phyloP scores from a whole-genome alignment of 2,113 vertebrate species.

The Ciconia boyciana region DNA sequence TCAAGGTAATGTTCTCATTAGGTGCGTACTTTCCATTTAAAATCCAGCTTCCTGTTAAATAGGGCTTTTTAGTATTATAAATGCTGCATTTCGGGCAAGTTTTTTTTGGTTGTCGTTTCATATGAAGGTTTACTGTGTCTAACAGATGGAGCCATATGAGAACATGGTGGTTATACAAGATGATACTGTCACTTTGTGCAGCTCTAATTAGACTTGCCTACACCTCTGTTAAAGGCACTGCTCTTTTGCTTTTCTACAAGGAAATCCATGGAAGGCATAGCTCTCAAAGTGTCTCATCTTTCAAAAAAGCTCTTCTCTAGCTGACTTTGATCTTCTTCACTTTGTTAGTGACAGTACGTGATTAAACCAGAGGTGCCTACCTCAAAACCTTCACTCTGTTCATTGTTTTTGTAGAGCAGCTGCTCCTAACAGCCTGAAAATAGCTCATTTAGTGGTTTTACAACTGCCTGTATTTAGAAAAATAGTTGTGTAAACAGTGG shows the following conservation, averaged over 20 bases:
- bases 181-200: background rate
- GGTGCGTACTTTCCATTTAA: background rate
- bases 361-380: background rate
- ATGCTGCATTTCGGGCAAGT: background rate
- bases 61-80: background rate
- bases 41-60: background rate
- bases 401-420: background rate
- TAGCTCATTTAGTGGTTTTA: background rate
- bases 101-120: background rate
- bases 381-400: background rate
- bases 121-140: background rate
- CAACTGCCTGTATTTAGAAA: background rate
- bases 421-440: background rate
- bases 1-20: conserved; percentile 83
- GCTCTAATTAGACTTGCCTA: background rate
- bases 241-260: background rate
- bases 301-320: background rate
- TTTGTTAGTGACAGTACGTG: background rate
- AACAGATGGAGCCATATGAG: background rate
- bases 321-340: background rate
- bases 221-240: background rate
- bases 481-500: background rate
- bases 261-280: background rate
- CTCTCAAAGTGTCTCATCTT: background rate
- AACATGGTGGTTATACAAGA: background rate